Conservation (phyloP, 2,888 invertebrate species). For the Folsomia manolachei region DNA sequence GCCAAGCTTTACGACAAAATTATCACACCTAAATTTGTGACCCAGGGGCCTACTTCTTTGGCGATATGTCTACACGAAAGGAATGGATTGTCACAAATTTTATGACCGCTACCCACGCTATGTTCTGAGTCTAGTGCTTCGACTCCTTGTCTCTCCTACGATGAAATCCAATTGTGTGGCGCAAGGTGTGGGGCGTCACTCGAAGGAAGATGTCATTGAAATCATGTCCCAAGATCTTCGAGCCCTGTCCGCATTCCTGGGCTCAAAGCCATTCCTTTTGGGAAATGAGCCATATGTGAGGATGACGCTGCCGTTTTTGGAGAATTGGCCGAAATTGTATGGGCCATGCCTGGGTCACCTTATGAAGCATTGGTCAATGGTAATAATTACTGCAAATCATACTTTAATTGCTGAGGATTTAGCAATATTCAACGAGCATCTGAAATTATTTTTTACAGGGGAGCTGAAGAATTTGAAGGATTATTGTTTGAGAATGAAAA, state of each 20-base stretch:
- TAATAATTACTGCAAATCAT: no score
- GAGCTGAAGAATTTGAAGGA: conserved; percentile 34
- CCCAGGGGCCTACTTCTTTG: conserved; percentile 30
- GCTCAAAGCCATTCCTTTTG: conserved; percentile 31
- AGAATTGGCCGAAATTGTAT: conserved; percentile 22
- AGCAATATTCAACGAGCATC: no score
- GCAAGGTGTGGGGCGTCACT: conserved; percentile 47
- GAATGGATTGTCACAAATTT: not conserved
- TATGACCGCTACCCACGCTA: not conserved
- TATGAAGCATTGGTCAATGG: conserved; percentile 30
- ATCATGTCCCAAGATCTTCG: conserved; percentile 31
- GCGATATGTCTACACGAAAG: conserved; percentile 25
- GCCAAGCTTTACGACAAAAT: no score
- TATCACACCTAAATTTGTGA: no score
- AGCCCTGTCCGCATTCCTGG: conserved; percentile 26
- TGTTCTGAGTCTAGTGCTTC: not conserved
- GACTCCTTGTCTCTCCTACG: not conserved
- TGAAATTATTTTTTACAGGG: conserved; percentile 21
- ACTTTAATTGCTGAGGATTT: no score
- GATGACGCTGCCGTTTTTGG: conserved; percentile 40
- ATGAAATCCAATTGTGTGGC: not conserved
- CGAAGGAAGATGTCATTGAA: conserved; percentile 28
- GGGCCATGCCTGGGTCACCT: conserved; percentile 24
- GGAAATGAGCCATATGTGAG: conserved; percentile 33
- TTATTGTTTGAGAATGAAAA: conserved; percentile 42